Evolutionary conservation across 2,888 invertebrate species (phyloP), one percentile per base, ranked within the genome.

Genomic region (Meghimatium bilineatum): DNA sequence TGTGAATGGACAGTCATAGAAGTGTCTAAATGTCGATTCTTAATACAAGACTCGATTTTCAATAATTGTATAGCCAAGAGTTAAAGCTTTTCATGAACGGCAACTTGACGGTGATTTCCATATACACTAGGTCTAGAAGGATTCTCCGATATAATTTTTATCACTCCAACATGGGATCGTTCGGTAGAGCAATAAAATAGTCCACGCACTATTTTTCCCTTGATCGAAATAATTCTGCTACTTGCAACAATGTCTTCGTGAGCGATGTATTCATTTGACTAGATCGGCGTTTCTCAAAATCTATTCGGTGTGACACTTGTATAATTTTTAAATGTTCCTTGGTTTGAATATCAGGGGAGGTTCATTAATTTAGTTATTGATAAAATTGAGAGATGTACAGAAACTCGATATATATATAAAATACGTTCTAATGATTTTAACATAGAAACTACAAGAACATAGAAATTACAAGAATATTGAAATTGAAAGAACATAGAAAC

Each of bases 1-100:
- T 74, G 29, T n/a, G 32, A 74, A 74, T 74, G 74, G 32, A 20
- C 74, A 74, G 20, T 49, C 32, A 74, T 52, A 52, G 49, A n/a
- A 49, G 49, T 14, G 36, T 74, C 29, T 1, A 14, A 20, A 26
- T 44, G 36, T 10, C 74, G 12, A 14, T 20, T 34, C 32, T 20
- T 23, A 29, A 52, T 52, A 14, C 74, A 5, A 32, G 74, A 32
- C 74, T 17, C 17, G 5, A 52, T 52, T 52, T 52, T 5, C 34
- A 52, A 32, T 74, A 74, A 74, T 32, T 3, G 20, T 52, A 52
- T 32, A 3, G 74, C 52, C 14, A 29, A 23, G 32, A 52, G 52
- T 49, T 32, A 74, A 74, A 6, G 32, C 52, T 52, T 74, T 74
- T 52, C 34, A 52, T 29, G 32, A 23, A 12, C 32, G 20, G 6